Evolutionary conservation across 2,797 vertebrate genomes (phyloP), one percentile per base, ranked within the genome.

Genomic region (Paedocypris micromegethes): DNA sequence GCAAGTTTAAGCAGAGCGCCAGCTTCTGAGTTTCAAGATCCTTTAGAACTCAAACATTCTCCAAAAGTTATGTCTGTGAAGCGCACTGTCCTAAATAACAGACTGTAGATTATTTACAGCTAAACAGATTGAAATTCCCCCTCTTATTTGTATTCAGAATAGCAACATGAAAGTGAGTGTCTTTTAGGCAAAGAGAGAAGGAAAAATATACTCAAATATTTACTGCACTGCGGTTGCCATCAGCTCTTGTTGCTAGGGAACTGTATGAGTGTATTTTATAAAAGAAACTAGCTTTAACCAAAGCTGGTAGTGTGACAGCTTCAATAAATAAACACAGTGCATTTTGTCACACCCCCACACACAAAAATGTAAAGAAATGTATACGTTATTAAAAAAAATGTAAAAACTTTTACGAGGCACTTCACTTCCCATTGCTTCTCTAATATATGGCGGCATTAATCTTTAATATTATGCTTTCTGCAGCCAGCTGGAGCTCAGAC

Each of bases 231-330:
- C 63, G 60, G 75, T 53, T 71, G 66, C 64, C 69, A 71, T 73
- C 58, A 57, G 66, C 40, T 40, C 64, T 77, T 79, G 76, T 79
- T 81, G 76, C 78, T 79, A 79, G 76, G 78, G 69, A 78, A 78
- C 76, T 65, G 75, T 71, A 76, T 61, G 72, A 78, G 70, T 71
- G 71, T 75, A 68, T 72, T 67, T 74, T 68, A 54, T 66, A 74
- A 59, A 74, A 66, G 75, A 68, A 74, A 64, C 57, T 53, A 45
- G 68, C 64, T 68, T 72, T 72, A 63, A 60, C 45, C 62, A 55
- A 68, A 67, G 68, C 70, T 72, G 75, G 42, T 59, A 77, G 62
- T 62, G 44, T 77, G 71, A 72, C 71, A 72, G 44, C 56, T 58
- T 64, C 45, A 48, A 77, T 70, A 70, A 73, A 73, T 62, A 65